Evolutionary conservation across 2,888 invertebrate species (phyloP), one percentile per base, ranked within the genome.

Genomic region (Ophion ventricosus): DNA sequence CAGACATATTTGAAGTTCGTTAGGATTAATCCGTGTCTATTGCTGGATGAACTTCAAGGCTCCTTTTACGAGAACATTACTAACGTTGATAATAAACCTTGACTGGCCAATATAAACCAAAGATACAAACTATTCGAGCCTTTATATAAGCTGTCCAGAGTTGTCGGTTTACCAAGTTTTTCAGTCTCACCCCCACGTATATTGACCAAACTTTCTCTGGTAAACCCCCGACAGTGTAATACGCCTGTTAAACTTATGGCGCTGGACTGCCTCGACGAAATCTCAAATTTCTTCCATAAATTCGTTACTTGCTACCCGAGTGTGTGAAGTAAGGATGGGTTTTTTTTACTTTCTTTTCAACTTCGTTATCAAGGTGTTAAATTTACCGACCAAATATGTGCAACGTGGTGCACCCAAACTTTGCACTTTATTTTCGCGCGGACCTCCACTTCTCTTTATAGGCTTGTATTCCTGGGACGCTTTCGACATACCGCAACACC

Each of bases 311-410:
- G 10, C 7, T 59, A 14, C 54, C 20, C 35, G 14, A 63, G 23
- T 20, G 43, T 43, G 49, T 1, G 43, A 29, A 26, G 23, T 11
- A 40, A 40, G 40, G 25, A 23, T n/a, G 14, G 20, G 17, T 1
- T 14, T 23, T 61, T 10, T 35, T 57, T 59, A 29, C 29, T 20
- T 70, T 29, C 54, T 64, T n/a, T 54, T 35, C 23, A 57, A 25
- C 59, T 72, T 72, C 66, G 80, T 72, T 83, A 80, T 76, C 76
- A 17, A 66, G 17, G 54, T 1, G 29, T 23, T 64, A 56, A 80
- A 84, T 80, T 84, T 80, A 83, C 75, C 80, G 76, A 23, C 25
- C 80, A 73, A 80, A 80, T 83, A 83, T 76, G 76, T 80, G 75
- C 75, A 56, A 40, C 56, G 63, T 17, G 74, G 66, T 63, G 69